phyloP scores from a whole-genome alignment of 2,888 invertebrate species.

The Leuctra nigra region DNA sequence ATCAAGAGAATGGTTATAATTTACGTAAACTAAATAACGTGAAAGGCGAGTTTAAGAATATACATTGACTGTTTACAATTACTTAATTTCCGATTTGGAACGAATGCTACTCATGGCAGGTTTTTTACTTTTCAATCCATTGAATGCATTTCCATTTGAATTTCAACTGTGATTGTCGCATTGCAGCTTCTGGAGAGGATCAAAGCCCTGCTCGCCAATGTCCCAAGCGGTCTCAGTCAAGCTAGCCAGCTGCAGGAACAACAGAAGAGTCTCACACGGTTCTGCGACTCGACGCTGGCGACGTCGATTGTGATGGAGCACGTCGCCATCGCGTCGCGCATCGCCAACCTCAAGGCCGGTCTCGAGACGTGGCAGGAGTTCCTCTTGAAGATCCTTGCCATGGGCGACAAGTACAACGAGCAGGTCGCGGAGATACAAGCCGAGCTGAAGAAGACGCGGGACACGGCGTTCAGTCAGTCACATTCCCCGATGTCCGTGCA shows the following conservation, averaged over 20 bases:
- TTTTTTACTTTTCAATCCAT: too few relatives aligned
- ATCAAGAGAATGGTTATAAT: too few relatives aligned
- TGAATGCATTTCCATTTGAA: too few relatives aligned
- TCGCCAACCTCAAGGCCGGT: slow-evolving; percentile 73
- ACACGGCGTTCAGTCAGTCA: slow-evolving; percentile 40
- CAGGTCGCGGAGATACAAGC: slow-evolving; percentile 52
- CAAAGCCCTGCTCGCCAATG: slow-evolving; percentile 51
- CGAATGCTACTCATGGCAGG: too few relatives aligned
- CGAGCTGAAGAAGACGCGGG: slow-evolving; percentile 57
- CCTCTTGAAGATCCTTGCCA: slow-evolving; percentile 56
- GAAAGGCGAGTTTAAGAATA: neutral
- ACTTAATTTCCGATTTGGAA: too few relatives aligned
- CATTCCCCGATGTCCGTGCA: slow-evolving; percentile 48
- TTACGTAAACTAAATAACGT: too few relatives aligned
- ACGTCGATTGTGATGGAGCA: slow-evolving; percentile 77
- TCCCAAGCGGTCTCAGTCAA: slow-evolving; percentile 62
- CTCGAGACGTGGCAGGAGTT: slow-evolving; percentile 69
- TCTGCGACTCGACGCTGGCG: slow-evolving; percentile 70
- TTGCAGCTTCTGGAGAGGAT: neutral
- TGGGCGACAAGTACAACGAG: slow-evolving; percentile 55
- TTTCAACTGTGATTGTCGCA: too few relatives aligned
- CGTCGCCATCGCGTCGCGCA: slow-evolving; percentile 65
- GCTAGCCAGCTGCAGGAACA: slow-evolving; percentile 54
- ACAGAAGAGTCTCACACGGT: slow-evolving; percentile 57
- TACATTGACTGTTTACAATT: neutral